Evolutionary conservation across 2,888 invertebrate species (phyloP).

Genomic region (Micropterix aruncella): DNA sequence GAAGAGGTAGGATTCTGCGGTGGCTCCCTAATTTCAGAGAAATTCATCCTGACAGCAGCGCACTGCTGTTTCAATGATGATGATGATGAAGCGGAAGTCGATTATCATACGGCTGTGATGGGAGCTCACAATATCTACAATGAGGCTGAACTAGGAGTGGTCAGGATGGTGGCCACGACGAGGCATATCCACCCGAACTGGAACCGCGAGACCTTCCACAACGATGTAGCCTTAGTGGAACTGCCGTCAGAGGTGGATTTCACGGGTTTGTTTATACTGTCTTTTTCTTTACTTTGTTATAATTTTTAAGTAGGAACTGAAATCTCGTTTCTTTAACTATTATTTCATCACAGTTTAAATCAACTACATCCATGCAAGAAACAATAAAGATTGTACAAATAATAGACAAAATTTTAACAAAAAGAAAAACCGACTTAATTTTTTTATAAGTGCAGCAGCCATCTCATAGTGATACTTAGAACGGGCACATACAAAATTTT

Average conservation of each 20-base stretch:
- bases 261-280: constrained; percentile 20
- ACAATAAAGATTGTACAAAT: too few species aligned
- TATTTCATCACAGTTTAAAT: too few species aligned
- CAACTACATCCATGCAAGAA: too few species aligned
- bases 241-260: constrained; percentile 21
- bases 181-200: constrained; percentile 23
- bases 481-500: too few species aligned
- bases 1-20: neutral
- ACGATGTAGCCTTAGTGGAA: constrained; percentile 31
- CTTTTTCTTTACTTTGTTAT: too few species aligned
- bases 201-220: constrained; percentile 16
- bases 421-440: too few species aligned
- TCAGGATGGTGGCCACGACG: constrained; percentile 14
- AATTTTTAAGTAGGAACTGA: too few species aligned
- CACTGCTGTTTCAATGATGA: neutral
- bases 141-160: constrained; percentile 17
- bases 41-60: neutral
- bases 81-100: neutral
- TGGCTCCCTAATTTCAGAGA: neutral
- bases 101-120: constrained; percentile 6
- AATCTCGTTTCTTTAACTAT: too few species aligned
- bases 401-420: too few species aligned
- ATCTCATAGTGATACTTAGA: too few species aligned
- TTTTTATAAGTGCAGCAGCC: too few species aligned
- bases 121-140: constrained; percentile 16